Base-by-base conservation (phyloP, 2,113 vertebrate genomes). In the Dissostichus mawsoni region DNA sequence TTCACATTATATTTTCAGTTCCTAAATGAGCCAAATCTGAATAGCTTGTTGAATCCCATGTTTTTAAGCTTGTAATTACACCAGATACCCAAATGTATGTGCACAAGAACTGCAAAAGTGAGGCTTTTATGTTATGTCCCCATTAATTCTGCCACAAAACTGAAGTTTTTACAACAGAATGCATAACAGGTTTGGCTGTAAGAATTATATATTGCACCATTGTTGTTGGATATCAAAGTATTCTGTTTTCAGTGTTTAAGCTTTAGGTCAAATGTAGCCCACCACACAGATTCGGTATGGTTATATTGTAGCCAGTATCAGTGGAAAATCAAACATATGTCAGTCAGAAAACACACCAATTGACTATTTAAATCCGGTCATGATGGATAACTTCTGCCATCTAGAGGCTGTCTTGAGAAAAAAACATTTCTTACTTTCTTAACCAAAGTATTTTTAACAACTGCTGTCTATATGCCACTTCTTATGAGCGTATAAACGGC, bases 371-470 rank as follows among this genome's bases (percentile, higher is more conserved):
- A 29, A n/a, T 57, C 47, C 71, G 18, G 6, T n/a, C n/a, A 8
- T 17, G 33, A 56, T 58, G 78, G 63, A 20, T 76, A 76, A 55
- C 52, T 74, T 45, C 58, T 90, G 87, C 90, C 90, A 82, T 65
- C 91, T 91, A 83, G 76, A 76, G 91, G 88, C 81, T 4, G 17
- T 47, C 20, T 59, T 0, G 0, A 44, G 36, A 68, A 58, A 71
- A 1, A 45, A 41, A 44, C 5, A 53, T 56, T 41, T 78, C 9
- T 18, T 6, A 16, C 8, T 44, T 47, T 5, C 16, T 65, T 65
- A 9, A 25, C 16, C 25, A 50, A 17, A 13, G 67, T 3, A 47
- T 14, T 29, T 1, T 71, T 55, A 11, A 63, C 29, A 69, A 20
- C 23, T 47, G 36, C 45, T 76, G 25, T 72, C 47, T 80, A 64